A percentile compares a stretch with the other conserved stretches of the same genome.
Conservation (phyloP, 2,888 invertebrate species). For the Icerya purchasi region DNA sequence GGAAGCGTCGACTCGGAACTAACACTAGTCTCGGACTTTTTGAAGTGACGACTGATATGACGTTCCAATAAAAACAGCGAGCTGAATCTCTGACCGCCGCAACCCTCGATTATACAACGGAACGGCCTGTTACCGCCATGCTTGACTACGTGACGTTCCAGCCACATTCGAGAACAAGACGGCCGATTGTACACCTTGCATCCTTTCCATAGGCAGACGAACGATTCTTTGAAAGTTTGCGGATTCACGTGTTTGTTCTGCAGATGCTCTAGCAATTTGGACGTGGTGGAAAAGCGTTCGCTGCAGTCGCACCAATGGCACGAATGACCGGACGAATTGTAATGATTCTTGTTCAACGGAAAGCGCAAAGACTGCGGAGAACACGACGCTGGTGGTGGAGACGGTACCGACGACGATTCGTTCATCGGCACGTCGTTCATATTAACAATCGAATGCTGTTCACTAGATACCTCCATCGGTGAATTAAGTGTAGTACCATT, state of each 20-base stretch:
- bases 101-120: conserved; percentile 85
- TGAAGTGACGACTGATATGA: conserved; percentile 84
- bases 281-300: conserved; percentile 51
- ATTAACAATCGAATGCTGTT: too few species aligned
- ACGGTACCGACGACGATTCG: not conserved
- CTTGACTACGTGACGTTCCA: conserved; percentile 74
- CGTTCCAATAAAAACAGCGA: conserved; percentile 65
- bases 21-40: conserved; percentile 34
- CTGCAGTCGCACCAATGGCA: conserved; percentile 71
- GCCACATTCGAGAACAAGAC: conserved; percentile 80
- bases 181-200: conserved; percentile 86
- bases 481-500: not conserved
- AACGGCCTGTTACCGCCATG: conserved; percentile 87
- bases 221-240: conserved; percentile 62
- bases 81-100: conserved; percentile 56
- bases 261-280: conserved; percentile 64
- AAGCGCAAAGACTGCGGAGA: too few species aligned
- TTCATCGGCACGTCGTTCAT: too few species aligned
- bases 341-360: conserved; percentile 2
- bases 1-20: conserved; percentile 38
- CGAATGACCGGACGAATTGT: conserved; percentile 7
- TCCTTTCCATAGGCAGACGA: conserved; percentile 76
- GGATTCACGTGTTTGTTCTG: conserved; percentile 64
- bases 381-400: not conserved
- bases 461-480: too few species aligned